Base-by-base conservation (phyloP, 2,888 invertebrate species). In the Dryobota labecula region DNA sequence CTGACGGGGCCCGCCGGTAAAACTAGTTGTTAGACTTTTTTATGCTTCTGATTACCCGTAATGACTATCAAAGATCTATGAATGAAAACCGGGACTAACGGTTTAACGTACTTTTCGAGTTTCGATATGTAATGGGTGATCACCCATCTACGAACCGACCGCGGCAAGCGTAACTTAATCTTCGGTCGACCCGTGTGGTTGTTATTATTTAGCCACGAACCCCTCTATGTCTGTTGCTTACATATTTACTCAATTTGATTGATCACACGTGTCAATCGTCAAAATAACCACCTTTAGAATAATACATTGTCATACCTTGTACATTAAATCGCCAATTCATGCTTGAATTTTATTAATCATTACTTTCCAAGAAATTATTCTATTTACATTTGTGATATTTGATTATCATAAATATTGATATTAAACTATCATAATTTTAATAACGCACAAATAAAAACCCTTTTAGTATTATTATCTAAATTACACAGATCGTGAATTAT, bases 321-420 rank as follows among this genome's bases (percentile, higher is more conserved):
- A 18, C 0, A 51, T 41, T 6, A 36, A 33, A 27, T 45, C 20
- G 49, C n/a, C 27, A 38, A 47, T 11, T 60, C 38, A 54, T 54
- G 11, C 7, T 30, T 20, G 2, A 64, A n/a, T 69, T 33, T 54
- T 27, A 53, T 27, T 27, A 9, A 24, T 20, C 15, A 71, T 51
- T 36, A 58, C 11, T 49, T 61, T 18, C 15, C 30, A 49, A 49
- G 24, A 57, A 51, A 75, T 30, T n/a, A 11, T 33, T 9, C 24
- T 38, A 68, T 58, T 76, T 18, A n/a, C n/a, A n/a, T n/a, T 13
- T 70, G 18, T 20, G 27, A 49, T n/a, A 2, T 20, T 73, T 58
- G 45, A 41, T 13, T 13, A 30, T 70, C 45, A 41, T 43, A 60
- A 47, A 71, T 69, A 18, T 15, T 47, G 27, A 61, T 61, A 49